Conservation (phyloP, 2,888 invertebrate species). For the Drosophila silvestris region DNA sequence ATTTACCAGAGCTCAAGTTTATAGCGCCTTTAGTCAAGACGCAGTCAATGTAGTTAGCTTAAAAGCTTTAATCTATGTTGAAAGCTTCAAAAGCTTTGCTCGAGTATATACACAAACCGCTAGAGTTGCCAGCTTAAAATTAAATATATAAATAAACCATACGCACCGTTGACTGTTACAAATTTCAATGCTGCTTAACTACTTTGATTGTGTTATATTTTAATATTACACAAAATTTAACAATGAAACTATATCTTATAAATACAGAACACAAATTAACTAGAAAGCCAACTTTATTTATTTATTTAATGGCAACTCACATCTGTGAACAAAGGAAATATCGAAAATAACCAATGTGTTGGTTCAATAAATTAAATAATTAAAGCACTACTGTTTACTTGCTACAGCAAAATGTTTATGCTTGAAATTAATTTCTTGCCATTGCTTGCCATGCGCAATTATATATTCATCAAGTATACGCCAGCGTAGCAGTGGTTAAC, state of each 20-base stretch:
- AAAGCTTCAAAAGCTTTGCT: conserved; percentile 2
- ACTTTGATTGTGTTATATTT: no score
- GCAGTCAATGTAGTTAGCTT: conserved; percentile 30
- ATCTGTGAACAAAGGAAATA: background rate
- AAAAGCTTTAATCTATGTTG: background rate
- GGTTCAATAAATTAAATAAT: background rate
- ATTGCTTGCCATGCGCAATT: conserved; percentile 29
- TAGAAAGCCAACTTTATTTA: background rate
- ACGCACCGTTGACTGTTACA: conserved; percentile 35
- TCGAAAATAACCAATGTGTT: background rate
- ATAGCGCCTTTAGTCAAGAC: conserved; percentile 26
- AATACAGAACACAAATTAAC: background rate
- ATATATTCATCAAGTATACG: conserved; percentile 55
- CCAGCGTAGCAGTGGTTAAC: conserved; percentile 57
- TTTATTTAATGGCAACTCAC: background rate
- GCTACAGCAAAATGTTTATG: background rate
- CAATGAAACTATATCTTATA: background rate
- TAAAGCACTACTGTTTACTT: background rate
- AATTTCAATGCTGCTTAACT: background rate
- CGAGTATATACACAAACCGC: conserved; percentile 44
- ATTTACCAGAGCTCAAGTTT: conserved; percentile 7
- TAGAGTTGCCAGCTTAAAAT: conserved; percentile 31
- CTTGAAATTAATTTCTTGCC: background rate
- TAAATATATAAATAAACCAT: conserved; percentile 33
- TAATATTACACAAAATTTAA: background rate